These are phyloP conservation scores for Dendroctonus valens DNA, from an alignment of 1,140 invertebrate species.

Conservation along the genomic window DNA sequence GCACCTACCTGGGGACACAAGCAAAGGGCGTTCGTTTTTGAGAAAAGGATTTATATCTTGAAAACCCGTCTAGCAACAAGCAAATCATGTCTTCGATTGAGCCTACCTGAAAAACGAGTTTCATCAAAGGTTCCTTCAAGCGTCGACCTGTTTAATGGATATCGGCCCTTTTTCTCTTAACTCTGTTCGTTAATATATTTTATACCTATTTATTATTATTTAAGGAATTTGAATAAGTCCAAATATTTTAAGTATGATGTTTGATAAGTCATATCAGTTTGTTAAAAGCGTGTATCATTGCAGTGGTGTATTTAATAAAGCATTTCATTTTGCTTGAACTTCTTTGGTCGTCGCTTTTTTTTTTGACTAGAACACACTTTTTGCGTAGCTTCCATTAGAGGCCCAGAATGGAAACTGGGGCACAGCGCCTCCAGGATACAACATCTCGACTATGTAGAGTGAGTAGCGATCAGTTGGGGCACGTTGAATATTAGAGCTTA, in stretches of 20 bases:
- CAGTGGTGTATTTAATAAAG: conserved; percentile 54
- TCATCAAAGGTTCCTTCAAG: neutral
- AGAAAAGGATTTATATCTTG: conserved; percentile 17
- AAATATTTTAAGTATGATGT: conserved; percentile 50
- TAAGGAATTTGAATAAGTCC: conserved; percentile 42
- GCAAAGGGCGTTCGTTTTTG: conserved; percentile 13
- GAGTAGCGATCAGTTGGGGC: too few relatives aligned
- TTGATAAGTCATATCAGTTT: conserved; percentile 53
- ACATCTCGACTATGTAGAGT: too few relatives aligned
- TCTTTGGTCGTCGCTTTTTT: conserved; percentile 4
- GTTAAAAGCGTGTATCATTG: conserved; percentile 52
- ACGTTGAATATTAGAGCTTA: too few relatives aligned
- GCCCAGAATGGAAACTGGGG: too few relatives aligned
- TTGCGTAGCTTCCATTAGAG: neutral
- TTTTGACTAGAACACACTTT: neutral
- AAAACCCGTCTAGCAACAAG: conserved; percentile 5
- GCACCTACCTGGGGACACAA: neutral
- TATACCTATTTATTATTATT: conserved; percentile 45
- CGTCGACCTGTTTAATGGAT: conserved; percentile 20
- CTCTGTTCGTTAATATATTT: conserved; percentile 41
- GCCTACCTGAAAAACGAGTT: conserved; percentile 1
- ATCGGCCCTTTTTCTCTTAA: conserved; percentile 24
- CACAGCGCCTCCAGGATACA: too few relatives aligned
- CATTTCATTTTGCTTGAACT: conserved; percentile 51
- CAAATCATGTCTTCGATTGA: conserved; percentile 4